Percentiles rank a stretch among this genome's conserved stretches.
phyloP scores from a whole-genome alignment of 2,888 invertebrate species.

The Pyrocoelia pectoralis region DNA sequence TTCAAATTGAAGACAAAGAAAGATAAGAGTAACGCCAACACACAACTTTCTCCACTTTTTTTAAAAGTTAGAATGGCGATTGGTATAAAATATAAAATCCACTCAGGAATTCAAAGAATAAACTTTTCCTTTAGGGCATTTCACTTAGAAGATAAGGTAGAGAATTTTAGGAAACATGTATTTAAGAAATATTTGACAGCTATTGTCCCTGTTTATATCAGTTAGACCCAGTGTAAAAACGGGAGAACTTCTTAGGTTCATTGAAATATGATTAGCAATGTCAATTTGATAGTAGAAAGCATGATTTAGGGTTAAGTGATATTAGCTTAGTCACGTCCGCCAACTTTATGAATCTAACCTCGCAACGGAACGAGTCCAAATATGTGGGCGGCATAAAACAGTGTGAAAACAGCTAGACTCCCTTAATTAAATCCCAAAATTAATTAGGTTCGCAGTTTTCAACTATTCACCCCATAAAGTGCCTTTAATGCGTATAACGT shows the following conservation, averaged over 20 bases:
- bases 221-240: no score
- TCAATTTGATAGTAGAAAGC: conserved; percentile 18
- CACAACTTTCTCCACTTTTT: not conserved
- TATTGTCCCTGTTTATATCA: no score
- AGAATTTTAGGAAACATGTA: not conserved
- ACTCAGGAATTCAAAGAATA: not conserved
- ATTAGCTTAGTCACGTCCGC: conserved; percentile 22
- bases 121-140: conserved; percentile 1
- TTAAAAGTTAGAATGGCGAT: not conserved
- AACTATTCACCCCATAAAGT: conserved; percentile 46
- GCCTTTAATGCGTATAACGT: conserved; percentile 41
- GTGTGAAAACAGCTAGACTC: conserved; percentile 46
- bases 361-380: conserved; percentile 35
- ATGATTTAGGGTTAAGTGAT: conserved; percentile 31
- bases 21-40: not conserved
- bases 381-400: conserved; percentile 43
- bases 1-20: not conserved
- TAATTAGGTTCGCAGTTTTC: conserved; percentile 51
- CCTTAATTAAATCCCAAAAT: conserved; percentile 52
- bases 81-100: conserved; percentile 1
- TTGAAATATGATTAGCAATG: conserved; percentile 13
- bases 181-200: not conserved
- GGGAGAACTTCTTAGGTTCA: not conserved
- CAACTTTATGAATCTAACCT: conserved; percentile 31
- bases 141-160: not conserved